Evolutionary conservation across 2,113 vertebrate genomes (phyloP).

Genomic region (Cervus canadensis): DNA sequence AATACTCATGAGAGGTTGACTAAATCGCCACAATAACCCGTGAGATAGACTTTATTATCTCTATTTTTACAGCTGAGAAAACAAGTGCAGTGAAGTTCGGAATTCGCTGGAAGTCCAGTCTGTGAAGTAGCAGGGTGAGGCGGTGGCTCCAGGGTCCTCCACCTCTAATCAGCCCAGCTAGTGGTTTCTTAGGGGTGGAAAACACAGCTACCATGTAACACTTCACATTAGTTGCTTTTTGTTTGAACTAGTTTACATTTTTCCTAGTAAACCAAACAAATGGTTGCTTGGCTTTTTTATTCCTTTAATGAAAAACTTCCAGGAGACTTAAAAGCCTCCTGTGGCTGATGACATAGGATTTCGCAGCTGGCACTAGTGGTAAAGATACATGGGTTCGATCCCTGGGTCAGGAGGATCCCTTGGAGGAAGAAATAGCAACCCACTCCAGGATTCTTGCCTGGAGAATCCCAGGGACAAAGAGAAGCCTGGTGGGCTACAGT

Average conservation of each 20-base stretch:
- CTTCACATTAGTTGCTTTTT: neutral
- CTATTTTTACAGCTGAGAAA: neutral
- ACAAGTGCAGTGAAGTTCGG: neutral
- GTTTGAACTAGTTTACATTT: neutral
- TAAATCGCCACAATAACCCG: neutral
- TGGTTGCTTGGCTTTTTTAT: neutral
- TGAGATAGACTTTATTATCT: neutral
- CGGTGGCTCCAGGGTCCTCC: no score
- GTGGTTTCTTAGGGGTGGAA: neutral
- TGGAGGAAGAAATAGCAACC: neutral
- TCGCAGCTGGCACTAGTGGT: neutral
- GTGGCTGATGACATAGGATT: neutral
- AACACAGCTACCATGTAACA: neutral
- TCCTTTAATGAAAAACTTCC: neutral
- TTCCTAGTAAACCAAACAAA: neutral
- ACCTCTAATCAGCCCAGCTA: neutral
- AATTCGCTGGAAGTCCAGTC: neutral
- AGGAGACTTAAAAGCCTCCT: neutral
- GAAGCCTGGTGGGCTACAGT: neutral
- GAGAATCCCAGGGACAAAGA: neutral
- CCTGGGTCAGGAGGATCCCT: neutral
- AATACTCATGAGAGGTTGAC: neutral
- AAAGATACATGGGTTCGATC: neutral
- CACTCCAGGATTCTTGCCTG: neutral
- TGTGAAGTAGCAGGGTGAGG: neutral